phyloP scores from a whole-genome alignment of 2,797 vertebrate genomes.

The Syngnathus acus region DNA sequence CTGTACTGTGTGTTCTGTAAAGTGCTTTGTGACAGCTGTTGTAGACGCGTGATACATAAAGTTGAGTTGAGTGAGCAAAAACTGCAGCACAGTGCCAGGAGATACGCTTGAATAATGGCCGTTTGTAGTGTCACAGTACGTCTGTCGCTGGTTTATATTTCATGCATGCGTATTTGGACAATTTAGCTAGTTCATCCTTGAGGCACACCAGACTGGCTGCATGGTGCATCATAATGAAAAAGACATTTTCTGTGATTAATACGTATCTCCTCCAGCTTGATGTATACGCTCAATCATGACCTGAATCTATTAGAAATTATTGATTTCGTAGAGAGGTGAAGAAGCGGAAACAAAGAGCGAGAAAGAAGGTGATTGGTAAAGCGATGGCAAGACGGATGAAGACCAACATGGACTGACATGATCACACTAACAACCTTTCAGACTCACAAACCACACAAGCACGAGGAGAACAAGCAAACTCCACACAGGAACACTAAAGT shows the following conservation, averaged over 20 bases:
- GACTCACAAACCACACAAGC: too few species aligned
- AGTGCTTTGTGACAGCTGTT: too few species aligned
- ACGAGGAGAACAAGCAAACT: too few species aligned
- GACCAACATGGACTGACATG: slow-evolving; percentile 22
- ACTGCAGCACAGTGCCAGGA: neutral
- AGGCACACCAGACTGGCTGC: slow-evolving; percentile 25
- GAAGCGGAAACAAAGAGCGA: slow-evolving; percentile 6
- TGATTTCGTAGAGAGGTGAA: slow-evolving; percentile 49
- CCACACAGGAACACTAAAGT: too few species aligned
- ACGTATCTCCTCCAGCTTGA: slow-evolving; percentile 45
- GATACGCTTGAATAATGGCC: neutral
- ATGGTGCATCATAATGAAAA: slow-evolving; percentile 57
- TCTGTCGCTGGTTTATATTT: neutral
- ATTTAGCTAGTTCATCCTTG: slow-evolving; percentile 22
- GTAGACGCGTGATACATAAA: too few species aligned
- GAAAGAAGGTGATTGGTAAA: slow-evolving; percentile 5
- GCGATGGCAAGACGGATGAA: slow-evolving; percentile 19
- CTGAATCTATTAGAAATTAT: slow-evolving; percentile 69
- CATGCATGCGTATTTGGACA: slow-evolving; percentile 4
- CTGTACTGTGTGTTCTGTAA: too few species aligned
- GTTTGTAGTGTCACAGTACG: neutral
- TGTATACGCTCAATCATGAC: slow-evolving; percentile 60
- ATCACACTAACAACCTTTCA: neutral
- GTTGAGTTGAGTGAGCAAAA: neutral
- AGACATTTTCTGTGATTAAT: slow-evolving; percentile 68